A percentile compares a stretch with the other conserved stretches of the same genome.
These are phyloP conservation scores for Proterorhinus semilunaris DNA, from an alignment of 2,113 vertebrate genomes.

Conservation along the genomic window DNA sequence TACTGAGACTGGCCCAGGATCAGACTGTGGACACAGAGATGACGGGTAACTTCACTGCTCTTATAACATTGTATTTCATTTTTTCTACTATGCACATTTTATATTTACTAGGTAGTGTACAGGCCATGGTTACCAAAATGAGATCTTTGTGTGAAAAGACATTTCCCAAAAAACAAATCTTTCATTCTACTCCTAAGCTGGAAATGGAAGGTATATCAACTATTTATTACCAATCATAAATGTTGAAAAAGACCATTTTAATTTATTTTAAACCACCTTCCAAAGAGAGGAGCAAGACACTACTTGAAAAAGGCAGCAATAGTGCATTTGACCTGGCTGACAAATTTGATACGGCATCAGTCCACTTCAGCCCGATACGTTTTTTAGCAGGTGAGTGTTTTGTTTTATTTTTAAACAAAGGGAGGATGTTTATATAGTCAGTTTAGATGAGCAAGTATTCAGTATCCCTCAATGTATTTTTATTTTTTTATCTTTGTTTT, in stretches of 20 bases:
- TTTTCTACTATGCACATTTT: background rate
- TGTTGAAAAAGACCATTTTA: background rate
- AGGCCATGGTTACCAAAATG: slow-evolving; percentile 62
- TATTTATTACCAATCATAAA: background rate
- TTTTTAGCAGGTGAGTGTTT: slow-evolving; percentile 77
- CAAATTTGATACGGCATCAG: slow-evolving; percentile 32
- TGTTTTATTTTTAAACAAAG: background rate
- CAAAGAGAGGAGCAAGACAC: slow-evolving; percentile 7
- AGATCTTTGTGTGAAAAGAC: slow-evolving; percentile 51
- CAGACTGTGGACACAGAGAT: slow-evolving; percentile 13
- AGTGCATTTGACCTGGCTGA: background rate
- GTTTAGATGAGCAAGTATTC: background rate
- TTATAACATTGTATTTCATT: background rate
- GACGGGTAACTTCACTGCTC: slow-evolving; percentile 25
- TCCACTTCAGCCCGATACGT: slow-evolving; percentile 59
- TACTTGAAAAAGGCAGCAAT: slow-evolving; percentile 5
- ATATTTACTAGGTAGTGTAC: slow-evolving; percentile 63
- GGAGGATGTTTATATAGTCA: background rate
- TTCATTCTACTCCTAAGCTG: background rate
- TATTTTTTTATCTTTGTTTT: no score
- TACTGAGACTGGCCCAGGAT: slow-evolving; percentile 39
- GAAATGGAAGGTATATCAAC: background rate
- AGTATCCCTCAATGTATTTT: no score
- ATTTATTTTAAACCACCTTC: slow-evolving; percentile 9
- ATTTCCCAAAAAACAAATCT: background rate